Evolutionary conservation across 2,888 invertebrate genomes (phyloP), one percentile per base, ranked within the genome.

Genomic region (Buathra laborator): DNA sequence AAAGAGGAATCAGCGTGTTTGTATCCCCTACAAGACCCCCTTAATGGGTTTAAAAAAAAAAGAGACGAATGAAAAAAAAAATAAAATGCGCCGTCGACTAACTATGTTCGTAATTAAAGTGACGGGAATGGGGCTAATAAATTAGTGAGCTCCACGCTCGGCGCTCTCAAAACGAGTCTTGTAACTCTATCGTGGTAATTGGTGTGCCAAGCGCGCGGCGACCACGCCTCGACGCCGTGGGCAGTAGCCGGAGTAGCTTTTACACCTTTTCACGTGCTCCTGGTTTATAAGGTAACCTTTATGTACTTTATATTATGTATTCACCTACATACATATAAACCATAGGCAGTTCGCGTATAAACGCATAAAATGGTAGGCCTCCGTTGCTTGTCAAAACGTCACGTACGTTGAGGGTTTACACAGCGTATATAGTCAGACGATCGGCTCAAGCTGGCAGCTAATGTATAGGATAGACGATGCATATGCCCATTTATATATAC

Each of bases 141-240:
- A 92, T 92, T 92, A 88, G 90, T 88, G 90, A 89, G 43, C 56
- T 44, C 67, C 12, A 68, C 12, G 10, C 32, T 44, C n/a, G 62
- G 90, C 90, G 62, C 37, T 62, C 79, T 86, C 89, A 91, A 92
- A 92, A 90, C 91, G 90, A 91, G 91, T 90, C 91, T 92, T 92
- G 92, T 92, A 92, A 92, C 91, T 92, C 90, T 92, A 92, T 92
- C 92, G 89, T 89, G 92, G 90, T 92, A 92, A 92, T 92, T 92
- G 78, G 78, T 67, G 56, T 51, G 78, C 83, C 78, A 68, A 62
- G 74, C 67, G 80, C 68, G 91, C 90, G 77, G 86, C 87, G 90
- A 90, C 92, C 92, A 92, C 92, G 91, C 92, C 92, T 91, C 90
- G 75, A 76, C 72, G 89, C 90, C 89, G 89, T 88, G 86, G 89